Conservation (phyloP, 1,140 invertebrate species). For the Pinna nobilis region DNA sequence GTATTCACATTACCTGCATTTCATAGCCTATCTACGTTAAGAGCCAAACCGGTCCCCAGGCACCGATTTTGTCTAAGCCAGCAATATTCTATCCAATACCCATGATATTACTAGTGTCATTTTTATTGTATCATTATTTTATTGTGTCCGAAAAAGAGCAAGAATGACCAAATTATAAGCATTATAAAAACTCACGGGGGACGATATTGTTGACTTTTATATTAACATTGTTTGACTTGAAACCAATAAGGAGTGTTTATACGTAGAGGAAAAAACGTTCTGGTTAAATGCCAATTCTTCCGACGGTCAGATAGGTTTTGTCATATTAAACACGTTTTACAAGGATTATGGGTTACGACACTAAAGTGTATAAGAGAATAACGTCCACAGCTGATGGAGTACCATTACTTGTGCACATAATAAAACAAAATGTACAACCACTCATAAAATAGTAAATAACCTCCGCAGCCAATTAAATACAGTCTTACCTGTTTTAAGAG, state of each 20-base stretch:
- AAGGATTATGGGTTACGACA: conserved; percentile 14
- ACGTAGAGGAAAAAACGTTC: too few relatives aligned
- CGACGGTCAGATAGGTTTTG: too few relatives aligned
- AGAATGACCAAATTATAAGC: conserved; percentile 25
- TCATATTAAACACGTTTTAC: too few relatives aligned
- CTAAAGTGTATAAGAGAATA: too few relatives aligned
- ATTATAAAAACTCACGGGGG: conserved; percentile 13
- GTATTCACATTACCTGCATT: not conserved
- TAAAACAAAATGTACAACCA: too few relatives aligned
- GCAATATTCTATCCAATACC: conserved; percentile 9
- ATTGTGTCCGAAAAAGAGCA: conserved; percentile 38
- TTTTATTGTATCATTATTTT: conserved; percentile 24
- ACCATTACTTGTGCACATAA: too few relatives aligned
- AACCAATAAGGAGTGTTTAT: conserved; percentile 18
- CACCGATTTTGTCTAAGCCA: conserved; percentile 1
- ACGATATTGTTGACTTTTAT: conserved; percentile 7
- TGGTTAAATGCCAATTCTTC: too few relatives aligned
- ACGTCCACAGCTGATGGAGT: not conserved
- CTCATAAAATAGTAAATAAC: too few relatives aligned
- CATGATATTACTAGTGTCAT: conserved; percentile 22
- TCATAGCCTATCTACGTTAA: not conserved
- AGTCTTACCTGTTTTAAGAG: too few relatives aligned
- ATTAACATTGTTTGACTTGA: conserved; percentile 18
- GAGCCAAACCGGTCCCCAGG: too few relatives aligned
- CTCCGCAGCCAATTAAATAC: too few relatives aligned